phyloP scores from a whole-genome alignment of 2,797 vertebrate species.

The Sebastes miniatus region DNA sequence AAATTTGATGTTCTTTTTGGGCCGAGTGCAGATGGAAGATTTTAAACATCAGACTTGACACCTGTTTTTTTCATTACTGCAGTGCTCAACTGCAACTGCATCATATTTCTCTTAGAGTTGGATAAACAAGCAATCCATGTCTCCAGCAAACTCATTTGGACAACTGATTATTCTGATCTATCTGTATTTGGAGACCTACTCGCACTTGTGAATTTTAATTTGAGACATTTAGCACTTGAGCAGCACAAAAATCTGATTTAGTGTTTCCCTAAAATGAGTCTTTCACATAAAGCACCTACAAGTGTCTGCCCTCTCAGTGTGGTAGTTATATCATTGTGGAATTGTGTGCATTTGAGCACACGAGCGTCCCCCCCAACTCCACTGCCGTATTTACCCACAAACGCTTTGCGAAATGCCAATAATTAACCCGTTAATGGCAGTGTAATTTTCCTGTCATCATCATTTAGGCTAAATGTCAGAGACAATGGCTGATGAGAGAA shows the following conservation, averaged over 20 bases:
- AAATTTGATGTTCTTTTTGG: conserved; percentile 56
- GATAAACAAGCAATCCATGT: neutral
- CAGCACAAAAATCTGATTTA: neutral
- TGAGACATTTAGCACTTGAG: neutral
- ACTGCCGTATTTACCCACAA: conserved; percentile 13
- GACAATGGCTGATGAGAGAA: neutral
- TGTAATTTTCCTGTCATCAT: conserved; percentile 34
- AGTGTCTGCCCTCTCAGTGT: neutral
- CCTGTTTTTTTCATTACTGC: conserved; percentile 58
- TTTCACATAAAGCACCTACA: neutral
- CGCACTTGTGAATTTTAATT: neutral
- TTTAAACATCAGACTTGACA: conserved; percentile 50
- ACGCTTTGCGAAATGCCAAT: conserved; percentile 29
- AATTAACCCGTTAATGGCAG: conserved; percentile 44
- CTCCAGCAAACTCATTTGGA: neutral
- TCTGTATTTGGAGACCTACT: neutral
- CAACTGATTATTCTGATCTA: neutral
- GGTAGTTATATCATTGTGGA: neutral
- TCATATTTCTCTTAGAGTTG: conserved; percentile 8
- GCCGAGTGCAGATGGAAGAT: conserved; percentile 42
- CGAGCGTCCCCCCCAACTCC: rapidly evolving
- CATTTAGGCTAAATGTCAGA: conserved; percentile 44
- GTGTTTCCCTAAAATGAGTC: neutral
- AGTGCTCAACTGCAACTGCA: neutral
- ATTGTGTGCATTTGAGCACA: neutral